A percentile compares a stretch with the other conserved stretches of the same genome.
Evolutionary conservation across 2,888 invertebrate species (phyloP).

Genomic region (Dermolepida albohirtum): DNA sequence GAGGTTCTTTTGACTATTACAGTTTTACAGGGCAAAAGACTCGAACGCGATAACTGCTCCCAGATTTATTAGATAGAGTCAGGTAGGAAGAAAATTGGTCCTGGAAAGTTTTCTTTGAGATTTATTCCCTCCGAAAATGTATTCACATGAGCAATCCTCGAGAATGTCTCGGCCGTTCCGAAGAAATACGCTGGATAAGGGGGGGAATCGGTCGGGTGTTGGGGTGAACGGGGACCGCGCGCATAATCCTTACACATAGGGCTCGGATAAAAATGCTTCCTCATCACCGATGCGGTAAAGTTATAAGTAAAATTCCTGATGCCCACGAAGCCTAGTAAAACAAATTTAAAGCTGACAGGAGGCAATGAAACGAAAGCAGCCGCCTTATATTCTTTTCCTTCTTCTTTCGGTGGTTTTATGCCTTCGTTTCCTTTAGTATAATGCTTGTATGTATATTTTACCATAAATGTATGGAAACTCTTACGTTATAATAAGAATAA

Average conservation of each 20-base stretch:
- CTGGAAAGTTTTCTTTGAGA: conserved; percentile 34
- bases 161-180: conserved; percentile 21
- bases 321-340: conserved; percentile 48
- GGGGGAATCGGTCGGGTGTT: neutral
- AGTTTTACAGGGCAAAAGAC: no score
- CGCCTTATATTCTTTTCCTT: conserved; percentile 28
- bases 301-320: conserved; percentile 51
- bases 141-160: conserved; percentile 38
- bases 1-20: neutral
- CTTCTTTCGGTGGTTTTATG: no score
- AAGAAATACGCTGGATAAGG: conserved; percentile 11
- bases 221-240: neutral
- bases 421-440: no score
- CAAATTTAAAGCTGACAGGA: conserved; percentile 53
- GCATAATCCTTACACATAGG: conserved; percentile 29
- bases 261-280: conserved; percentile 50
- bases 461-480: no score
- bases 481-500: no score
- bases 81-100: conserved; percentile 36
- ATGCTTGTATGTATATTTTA: no score
- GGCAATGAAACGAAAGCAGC: conserved; percentile 53
- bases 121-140: conserved; percentile 30
- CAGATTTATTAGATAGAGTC: conserved; percentile 33
- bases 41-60: conserved; percentile 19
- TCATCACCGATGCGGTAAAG: conserved; percentile 50